Percentiles rank a stretch among this genome's conserved stretches.
Evolutionary conservation across 2,797 vertebrate species (phyloP).

Genomic region (Alfaro cultratus): DNA sequence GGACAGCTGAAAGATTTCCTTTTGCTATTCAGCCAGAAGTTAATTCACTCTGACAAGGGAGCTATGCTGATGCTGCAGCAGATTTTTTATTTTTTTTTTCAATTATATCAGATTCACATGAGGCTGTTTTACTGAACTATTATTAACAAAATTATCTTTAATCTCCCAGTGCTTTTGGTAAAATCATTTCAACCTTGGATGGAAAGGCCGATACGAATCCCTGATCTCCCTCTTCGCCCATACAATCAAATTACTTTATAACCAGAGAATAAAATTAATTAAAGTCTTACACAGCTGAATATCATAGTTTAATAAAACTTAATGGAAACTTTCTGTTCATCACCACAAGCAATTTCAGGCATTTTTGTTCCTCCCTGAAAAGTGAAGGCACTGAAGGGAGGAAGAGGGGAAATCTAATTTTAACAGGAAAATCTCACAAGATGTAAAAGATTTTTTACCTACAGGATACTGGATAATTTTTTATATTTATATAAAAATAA

Average conservation of each 20-base stretch:
- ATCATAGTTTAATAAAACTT: conserved; percentile 72
- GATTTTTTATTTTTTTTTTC: conserved; percentile 59
- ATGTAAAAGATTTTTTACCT: background rate
- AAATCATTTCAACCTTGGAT: conserved; percentile 73
- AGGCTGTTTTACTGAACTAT: conserved; percentile 76
- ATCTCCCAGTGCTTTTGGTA: conserved; percentile 62
- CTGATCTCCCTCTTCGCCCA: conserved; percentile 58
- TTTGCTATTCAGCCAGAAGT: conserved; percentile 49
- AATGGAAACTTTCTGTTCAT: conserved; percentile 75
- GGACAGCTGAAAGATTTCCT: conserved; percentile 1
- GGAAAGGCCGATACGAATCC: conserved; percentile 65
- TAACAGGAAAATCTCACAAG: background rate
- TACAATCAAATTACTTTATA: conserved; percentile 78
- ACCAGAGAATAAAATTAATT: conserved; percentile 77
- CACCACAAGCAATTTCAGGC: conserved; percentile 38
- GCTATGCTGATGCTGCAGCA: conserved; percentile 59
- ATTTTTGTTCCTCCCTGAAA: conserved; percentile 23
- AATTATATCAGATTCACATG: conserved; percentile 64
- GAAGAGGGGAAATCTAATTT: background rate
- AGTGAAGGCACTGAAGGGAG: conserved; percentile 17
- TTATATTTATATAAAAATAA: too few relatives aligned
- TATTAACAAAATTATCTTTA: conserved; percentile 76
- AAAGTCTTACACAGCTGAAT: conserved; percentile 67
- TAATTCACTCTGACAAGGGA: conserved; percentile 28
- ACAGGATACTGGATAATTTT: background rate